Evolutionary conservation across 2,888 invertebrate species (phyloP).

Genomic region (Zele albiditarsus): DNA sequence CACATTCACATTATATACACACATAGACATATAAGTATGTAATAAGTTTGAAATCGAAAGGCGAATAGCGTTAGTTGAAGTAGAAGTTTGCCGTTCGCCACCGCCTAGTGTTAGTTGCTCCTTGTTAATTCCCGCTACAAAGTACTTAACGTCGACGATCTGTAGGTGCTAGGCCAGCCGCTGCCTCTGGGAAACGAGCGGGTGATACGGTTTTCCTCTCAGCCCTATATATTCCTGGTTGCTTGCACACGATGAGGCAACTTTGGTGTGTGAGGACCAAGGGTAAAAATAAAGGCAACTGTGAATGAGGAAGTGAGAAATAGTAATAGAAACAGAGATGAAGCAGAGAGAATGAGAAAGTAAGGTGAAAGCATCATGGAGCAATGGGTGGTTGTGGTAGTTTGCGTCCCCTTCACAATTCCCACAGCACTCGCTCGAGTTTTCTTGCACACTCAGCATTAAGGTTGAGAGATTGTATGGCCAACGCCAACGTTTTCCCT

Average conservation of each 20-base stretch:
- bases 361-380: conserved; percentile 13
- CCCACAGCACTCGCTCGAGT: conserved; percentile 33
- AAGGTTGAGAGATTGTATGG: conserved; percentile 45
- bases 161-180: conserved; percentile 40
- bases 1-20: too few relatives aligned
- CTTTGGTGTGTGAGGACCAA: conserved; percentile 15
- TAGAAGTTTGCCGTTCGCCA: conserved; percentile 15
- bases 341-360: conserved; percentile 18
- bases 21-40: background rate
- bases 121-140: conserved; percentile 51
- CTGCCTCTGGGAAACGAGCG: conserved; percentile 50
- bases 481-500: conserved; percentile 36
- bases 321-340: conserved; percentile 1
- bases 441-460: conserved; percentile 51
- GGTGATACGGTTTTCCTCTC: conserved; percentile 49
- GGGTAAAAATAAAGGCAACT: background rate
- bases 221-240: conserved; percentile 20
- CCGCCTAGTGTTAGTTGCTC: conserved; percentile 46
- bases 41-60: conserved; percentile 6
- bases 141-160: conserved; percentile 51
- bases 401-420: conserved; percentile 9
- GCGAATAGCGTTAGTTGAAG: background rate
- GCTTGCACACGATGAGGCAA: conserved; percentile 29
- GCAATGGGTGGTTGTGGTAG: conserved; percentile 31
- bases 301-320: background rate